A percentile compares a stretch with the other conserved stretches of the same genome.
Evolutionary conservation across 1,140 invertebrate genomes (phyloP).

Genomic region (Bombus vancouverensis): DNA sequence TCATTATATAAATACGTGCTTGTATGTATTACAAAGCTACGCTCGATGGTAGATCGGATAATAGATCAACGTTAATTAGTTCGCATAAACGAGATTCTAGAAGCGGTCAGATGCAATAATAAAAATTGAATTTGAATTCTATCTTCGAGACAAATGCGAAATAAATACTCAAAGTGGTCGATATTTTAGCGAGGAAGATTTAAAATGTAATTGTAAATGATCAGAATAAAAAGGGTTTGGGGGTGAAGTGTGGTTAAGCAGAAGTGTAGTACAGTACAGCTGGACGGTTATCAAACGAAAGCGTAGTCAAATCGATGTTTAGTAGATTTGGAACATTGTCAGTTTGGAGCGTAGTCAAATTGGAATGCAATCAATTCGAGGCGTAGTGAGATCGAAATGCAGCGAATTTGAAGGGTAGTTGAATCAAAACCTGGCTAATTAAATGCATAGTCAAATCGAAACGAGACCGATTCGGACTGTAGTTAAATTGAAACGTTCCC

Average conservation of each 20-base stretch:
- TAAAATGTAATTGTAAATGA: neutral
- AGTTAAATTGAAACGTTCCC: neutral
- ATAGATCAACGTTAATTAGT: too few relatives aligned
- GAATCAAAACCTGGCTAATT: neutral
- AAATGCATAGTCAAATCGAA: neutral
- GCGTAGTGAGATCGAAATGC: neutral
- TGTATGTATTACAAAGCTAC: too few relatives aligned
- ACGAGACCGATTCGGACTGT: neutral
- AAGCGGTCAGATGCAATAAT: too few relatives aligned
- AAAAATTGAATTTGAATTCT: neutral
- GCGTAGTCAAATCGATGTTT: neutral
- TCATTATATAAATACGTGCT: too few relatives aligned
- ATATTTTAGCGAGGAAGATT: neutral
- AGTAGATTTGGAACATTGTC: slow-evolving; percentile 7
- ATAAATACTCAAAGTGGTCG: neutral
- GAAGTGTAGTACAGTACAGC: neutral
- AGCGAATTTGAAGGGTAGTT: neutral
- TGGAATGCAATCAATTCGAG: neutral
- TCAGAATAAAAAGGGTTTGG: neutral
- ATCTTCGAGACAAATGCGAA: neutral
- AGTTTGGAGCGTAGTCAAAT: slow-evolving; percentile 2
- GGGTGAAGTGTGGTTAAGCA: neutral
- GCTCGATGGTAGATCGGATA: too few relatives aligned
- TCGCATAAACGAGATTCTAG: too few relatives aligned
- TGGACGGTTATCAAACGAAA: slow-evolving; percentile 13